A percentile compares a stretch with the other conserved stretches of the same genome.
Evolutionary conservation across 1,140 invertebrate genomes (phyloP).

Genomic region (Aricia agestis): DNA sequence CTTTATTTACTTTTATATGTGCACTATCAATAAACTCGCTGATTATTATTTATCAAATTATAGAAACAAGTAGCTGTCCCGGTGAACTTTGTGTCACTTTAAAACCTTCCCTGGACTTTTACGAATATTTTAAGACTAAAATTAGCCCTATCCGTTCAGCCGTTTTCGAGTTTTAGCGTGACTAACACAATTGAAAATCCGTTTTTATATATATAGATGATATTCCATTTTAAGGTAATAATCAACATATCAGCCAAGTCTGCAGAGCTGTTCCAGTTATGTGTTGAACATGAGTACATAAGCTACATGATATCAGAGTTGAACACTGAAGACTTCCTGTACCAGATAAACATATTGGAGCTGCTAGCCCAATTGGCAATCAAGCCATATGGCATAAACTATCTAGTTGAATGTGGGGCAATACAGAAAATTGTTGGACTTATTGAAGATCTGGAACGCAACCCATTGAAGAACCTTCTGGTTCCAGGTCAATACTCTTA

Average conservation of each 20-base stretch:
- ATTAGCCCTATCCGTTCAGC: no score
- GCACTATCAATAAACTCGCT: no score
- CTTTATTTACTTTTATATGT: no score
- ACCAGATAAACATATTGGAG: constrained; percentile 87
- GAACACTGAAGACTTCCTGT: constrained; percentile 83
- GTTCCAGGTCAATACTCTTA: no score
- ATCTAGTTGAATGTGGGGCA: constrained; percentile 81
- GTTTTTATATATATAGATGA: no score
- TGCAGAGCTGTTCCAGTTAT: constrained; percentile 75
- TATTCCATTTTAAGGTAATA: constrained; percentile 81
- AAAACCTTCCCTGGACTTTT: no score
- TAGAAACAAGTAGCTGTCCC: no score
- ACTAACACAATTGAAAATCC: no score
- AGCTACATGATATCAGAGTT: constrained; percentile 81
- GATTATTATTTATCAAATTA: no score
- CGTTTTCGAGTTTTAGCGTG: no score
- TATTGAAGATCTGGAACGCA: constrained; percentile 77
- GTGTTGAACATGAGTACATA: constrained; percentile 79
- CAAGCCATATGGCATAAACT: constrained; percentile 82
- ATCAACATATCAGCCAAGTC: constrained; percentile 80
- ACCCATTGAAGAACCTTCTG: constrained; percentile 79
- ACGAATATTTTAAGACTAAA: no score
- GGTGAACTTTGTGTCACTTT: no score
- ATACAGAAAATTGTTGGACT: constrained; percentile 79
- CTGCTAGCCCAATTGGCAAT: constrained; percentile 82